Evolutionary conservation across 2,113 vertebrate genomes (phyloP).

Genomic region (Nanger granti): DNA sequence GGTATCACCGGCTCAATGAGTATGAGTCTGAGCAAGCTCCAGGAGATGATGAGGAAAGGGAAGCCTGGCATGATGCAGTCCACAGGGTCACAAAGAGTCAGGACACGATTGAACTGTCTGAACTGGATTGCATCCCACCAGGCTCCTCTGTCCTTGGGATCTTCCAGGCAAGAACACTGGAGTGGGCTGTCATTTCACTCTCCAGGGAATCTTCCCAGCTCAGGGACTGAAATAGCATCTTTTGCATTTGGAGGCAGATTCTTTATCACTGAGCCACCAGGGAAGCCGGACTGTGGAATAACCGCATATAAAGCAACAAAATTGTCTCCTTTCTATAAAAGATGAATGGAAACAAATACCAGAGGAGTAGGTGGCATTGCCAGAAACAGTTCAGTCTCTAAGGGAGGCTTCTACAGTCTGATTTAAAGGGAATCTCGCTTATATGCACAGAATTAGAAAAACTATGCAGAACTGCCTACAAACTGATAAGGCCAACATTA

Average conservation of each 20-base stretch:
- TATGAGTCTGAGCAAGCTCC: background rate
- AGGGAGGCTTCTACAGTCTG: fast-evolving
- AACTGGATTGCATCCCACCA: background rate
- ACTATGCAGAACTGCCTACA: background rate
- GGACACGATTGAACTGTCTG: background rate
- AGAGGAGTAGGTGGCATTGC: too few relatives aligned
- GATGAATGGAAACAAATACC: background rate
- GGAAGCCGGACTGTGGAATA: background rate
- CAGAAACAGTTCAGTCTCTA: background rate
- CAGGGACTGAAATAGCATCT: background rate
- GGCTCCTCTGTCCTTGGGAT: background rate
- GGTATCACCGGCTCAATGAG: background rate
- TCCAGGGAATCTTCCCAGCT: background rate
- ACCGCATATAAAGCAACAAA: background rate
- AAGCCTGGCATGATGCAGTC: background rate
- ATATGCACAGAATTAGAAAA: background rate
- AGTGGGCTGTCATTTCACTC: background rate
- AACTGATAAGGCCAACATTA: background rate
- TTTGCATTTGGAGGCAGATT: background rate
- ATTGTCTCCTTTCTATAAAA: background rate
- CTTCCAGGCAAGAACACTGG: background rate
- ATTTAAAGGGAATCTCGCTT: background rate
- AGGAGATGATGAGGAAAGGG: background rate
- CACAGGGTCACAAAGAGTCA: background rate
- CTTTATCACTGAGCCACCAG: background rate